Evolutionary conservation across 2,113 vertebrate species (phyloP).

Genomic region (Bubo scandiacus): DNA sequence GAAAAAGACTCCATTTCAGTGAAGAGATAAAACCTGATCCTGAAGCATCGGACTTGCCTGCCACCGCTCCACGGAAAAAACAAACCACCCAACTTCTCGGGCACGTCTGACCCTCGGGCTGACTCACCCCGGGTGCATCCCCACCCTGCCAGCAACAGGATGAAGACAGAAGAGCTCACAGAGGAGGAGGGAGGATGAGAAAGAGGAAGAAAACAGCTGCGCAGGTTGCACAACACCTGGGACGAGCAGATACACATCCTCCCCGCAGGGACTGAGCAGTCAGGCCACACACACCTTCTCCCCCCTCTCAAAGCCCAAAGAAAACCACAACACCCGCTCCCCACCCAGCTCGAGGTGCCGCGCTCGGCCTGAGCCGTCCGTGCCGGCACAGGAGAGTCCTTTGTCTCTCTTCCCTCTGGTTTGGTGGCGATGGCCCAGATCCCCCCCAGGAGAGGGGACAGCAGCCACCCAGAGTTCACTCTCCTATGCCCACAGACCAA

Average conservation of each 20-base stretch:
- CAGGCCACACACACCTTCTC: fast-evolving
- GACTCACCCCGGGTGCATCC: background rate
- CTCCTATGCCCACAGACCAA: fast-evolving
- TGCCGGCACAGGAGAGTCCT: background rate
- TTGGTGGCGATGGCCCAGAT: fast-evolving
- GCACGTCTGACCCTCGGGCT: background rate
- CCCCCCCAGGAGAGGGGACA: background rate
- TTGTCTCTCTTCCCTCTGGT: background rate
- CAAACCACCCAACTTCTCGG: background rate
- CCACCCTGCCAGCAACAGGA: constrained; percentile 9
- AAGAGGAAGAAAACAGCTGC: constrained; percentile 42
- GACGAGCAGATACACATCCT: background rate
- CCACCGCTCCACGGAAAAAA: background rate
- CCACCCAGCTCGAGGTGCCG: background rate
- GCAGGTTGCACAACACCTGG: constrained; percentile 6
- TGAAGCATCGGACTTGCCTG: background rate
- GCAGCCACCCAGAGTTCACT: fast-evolving
- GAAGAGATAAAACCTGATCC: background rate
- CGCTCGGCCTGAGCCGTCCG: background rate
- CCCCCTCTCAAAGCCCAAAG: background rate
- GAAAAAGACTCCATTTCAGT: background rate
- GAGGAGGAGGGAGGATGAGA: background rate
- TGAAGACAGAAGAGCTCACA: background rate
- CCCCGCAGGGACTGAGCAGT: background rate
- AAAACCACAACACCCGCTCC: fast-evolving